Conservation (phyloP, 2,888 invertebrate species). For the Charanyca ferruginea region DNA sequence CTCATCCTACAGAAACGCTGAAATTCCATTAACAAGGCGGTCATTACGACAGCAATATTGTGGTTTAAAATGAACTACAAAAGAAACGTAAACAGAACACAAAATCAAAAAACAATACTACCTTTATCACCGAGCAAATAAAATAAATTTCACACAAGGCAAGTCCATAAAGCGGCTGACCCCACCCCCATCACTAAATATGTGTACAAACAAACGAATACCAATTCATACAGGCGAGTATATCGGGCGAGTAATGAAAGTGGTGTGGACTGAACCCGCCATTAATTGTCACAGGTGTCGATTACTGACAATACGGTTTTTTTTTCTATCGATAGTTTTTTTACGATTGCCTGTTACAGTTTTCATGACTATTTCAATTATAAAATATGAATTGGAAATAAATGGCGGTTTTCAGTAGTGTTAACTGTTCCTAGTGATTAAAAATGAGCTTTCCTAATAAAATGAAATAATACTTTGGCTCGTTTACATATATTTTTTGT, state of each 20-base stretch:
- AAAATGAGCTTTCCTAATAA: not conserved
- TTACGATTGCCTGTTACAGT: conserved; percentile 65
- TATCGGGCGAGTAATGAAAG: conserved; percentile 74
- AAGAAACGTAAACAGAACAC: conserved; percentile 23
- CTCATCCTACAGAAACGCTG: not conserved
- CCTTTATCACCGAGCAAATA: conserved; percentile 49
- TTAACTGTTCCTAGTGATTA: not conserved
- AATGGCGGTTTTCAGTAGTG: conserved; percentile 15
- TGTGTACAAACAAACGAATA: conserved; percentile 64
- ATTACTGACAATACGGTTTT: conserved; percentile 72
- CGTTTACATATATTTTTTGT: conserved; percentile 2
- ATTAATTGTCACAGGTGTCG: conserved; percentile 86
- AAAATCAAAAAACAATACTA: conserved; percentile 36
- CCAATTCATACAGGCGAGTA: conserved; percentile 56
- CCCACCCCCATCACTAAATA: conserved; percentile 56
- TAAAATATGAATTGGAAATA: conserved; percentile 24
- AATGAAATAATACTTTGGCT: not conserved
- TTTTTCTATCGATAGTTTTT: conserved; percentile 74
- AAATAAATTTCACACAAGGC: conserved; percentile 46
- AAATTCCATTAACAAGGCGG: not conserved
- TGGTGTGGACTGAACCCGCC: conserved; percentile 69
- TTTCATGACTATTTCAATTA: conserved; percentile 57
- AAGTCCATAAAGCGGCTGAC: conserved; percentile 42
- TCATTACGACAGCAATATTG: not conserved
- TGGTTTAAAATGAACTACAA: conserved; percentile 10